These are phyloP conservation scores for Macropus fuliginosus DNA, from an alignment of 2,797 vertebrate genomes.

Conservation along the genomic window DNA sequence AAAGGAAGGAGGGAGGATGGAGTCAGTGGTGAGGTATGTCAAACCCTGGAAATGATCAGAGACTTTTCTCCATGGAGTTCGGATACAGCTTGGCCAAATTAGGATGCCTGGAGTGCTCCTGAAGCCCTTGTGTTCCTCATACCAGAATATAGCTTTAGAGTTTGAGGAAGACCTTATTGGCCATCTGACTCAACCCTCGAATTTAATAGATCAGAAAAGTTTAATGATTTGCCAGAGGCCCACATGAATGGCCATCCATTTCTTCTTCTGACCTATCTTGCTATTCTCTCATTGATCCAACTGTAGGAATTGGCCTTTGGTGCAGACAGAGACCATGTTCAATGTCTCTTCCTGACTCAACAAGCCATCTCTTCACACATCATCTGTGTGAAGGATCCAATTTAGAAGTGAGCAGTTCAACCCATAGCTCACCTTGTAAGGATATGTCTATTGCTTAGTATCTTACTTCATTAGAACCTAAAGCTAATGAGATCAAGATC, in stretches of 20 bases:
- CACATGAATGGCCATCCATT: neutral
- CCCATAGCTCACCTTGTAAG: neutral
- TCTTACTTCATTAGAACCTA: neutral
- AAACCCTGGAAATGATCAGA: neutral
- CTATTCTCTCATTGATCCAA: neutral
- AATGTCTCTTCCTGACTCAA: neutral
- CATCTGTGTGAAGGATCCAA: neutral
- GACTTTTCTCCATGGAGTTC: neutral
- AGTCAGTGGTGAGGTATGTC: neutral
- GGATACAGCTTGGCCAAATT: neutral
- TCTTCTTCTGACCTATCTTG: neutral
- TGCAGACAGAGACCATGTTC: neutral
- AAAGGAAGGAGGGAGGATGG: neutral
- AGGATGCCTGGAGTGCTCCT: neutral
- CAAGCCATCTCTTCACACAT: neutral
- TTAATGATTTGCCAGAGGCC: neutral
- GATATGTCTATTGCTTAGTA: neutral
- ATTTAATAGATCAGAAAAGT: neutral
- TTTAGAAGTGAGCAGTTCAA: neutral
- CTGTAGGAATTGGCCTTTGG: neutral
- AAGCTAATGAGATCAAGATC: neutral
- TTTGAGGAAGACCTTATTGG: neutral
- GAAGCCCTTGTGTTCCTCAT: rapidly evolving
- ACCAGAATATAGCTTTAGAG: neutral
- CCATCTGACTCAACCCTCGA: neutral